Conservation (phyloP, 2,797 vertebrate genomes). For the Bufotes viridis region DNA sequence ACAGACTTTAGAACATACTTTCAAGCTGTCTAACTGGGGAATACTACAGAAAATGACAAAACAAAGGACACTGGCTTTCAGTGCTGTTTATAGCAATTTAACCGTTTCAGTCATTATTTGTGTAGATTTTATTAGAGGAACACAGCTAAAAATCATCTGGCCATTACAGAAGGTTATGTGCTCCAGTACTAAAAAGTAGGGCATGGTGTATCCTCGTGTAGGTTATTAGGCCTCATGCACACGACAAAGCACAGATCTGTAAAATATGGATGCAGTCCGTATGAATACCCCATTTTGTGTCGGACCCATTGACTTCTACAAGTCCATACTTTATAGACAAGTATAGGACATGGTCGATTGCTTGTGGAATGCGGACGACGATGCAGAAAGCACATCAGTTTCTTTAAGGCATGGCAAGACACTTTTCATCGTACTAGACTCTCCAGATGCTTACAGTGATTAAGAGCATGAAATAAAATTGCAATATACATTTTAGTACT, state of each 20-base stretch:
- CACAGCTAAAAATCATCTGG: neutral
- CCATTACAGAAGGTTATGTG: neutral
- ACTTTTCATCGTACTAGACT: neutral
- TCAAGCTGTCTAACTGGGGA: no score
- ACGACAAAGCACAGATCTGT: no score
- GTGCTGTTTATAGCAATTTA: neutral
- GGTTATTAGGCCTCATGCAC: neutral
- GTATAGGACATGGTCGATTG: no score
- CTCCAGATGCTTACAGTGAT: neutral
- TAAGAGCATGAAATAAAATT: neutral
- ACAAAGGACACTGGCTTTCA: neutral
- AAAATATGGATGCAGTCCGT: no score
- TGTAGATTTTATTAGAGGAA: neutral
- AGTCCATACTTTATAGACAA: no score
- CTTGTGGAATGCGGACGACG: no score
- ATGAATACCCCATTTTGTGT: no score
- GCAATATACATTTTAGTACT: neutral
- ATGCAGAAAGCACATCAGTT: no score
- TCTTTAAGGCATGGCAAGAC: neutral
- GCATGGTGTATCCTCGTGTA: neutral
- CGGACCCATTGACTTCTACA: no score
- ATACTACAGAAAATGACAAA: neutral
- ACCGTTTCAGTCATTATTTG: neutral
- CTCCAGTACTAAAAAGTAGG: neutral
- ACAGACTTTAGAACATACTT: neutral